Conservation (phyloP, 2,888 invertebrate genomes). For the Platycnemis pennipes region DNA sequence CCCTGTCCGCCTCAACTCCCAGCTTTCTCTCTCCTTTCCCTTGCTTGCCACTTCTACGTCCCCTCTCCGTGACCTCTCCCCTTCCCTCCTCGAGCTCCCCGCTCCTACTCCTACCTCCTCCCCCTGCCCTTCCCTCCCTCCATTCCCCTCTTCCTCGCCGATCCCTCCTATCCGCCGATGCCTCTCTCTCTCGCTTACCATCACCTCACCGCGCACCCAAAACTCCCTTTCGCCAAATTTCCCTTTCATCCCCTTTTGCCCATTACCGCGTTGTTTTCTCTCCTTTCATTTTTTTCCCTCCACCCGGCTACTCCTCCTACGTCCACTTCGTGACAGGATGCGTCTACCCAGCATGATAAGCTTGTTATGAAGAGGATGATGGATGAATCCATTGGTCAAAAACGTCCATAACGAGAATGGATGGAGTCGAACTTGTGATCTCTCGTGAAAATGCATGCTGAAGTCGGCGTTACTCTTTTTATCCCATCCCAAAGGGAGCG, state of each 20-base stretch:
- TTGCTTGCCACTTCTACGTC: neutral
- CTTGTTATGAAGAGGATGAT: slow-evolving; percentile 63
- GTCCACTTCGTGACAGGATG: slow-evolving; percentile 58
- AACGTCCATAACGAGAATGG: slow-evolving; percentile 62
- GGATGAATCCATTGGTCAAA: slow-evolving; percentile 65
- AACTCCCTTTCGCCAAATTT: slow-evolving; percentile 4
- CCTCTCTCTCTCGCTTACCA: neutral
- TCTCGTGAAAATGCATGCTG: neutral
- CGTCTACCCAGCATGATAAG: slow-evolving; percentile 54
- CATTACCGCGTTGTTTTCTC: slow-evolving; percentile 50
- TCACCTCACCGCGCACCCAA: neutral
- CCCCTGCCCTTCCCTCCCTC: neutral
- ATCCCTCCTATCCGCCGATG: no score
- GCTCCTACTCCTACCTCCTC: neutral
- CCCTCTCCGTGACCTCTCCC: no score
- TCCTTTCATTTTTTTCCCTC: neutral
- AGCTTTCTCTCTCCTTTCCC: neutral
- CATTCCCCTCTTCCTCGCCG: no score
- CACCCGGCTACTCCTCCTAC: neutral
- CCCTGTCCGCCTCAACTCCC: neutral
- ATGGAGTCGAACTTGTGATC: slow-evolving; percentile 65
- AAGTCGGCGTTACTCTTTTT: neutral
- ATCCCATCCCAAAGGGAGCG: neutral
- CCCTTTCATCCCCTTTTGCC: slow-evolving; percentile 27
- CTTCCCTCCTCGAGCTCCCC: neutral